Percentiles rank a stretch among this genome's conserved stretches.
phyloP scores from a whole-genome alignment of 2,113 vertebrate genomes.

The Phalacrocorax carbo region DNA sequence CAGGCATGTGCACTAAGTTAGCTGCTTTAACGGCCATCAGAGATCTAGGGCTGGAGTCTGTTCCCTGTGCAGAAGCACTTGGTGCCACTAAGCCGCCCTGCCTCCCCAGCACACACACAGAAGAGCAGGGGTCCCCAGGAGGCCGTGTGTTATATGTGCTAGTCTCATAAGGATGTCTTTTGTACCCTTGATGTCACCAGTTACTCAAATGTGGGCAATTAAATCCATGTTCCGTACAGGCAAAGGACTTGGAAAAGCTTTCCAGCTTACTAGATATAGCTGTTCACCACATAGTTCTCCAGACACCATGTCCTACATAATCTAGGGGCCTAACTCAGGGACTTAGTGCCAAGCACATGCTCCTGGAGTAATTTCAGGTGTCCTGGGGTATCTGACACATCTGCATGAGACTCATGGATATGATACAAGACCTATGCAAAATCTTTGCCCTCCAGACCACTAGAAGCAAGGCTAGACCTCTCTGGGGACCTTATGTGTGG shows the following conservation, averaged over 20 bases:
- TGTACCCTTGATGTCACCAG: neutral
- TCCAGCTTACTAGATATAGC: neutral
- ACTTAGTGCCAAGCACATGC: neutral
- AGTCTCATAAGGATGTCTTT: neutral
- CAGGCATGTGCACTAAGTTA: neutral
- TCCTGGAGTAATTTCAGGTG: neutral
- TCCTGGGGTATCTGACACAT: neutral
- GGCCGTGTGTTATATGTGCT: neutral
- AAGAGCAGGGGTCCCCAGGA: neutral
- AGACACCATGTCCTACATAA: neutral
- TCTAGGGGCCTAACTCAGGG: neutral
- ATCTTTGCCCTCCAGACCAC: neutral
- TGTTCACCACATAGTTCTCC: neutral
- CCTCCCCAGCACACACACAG: neutral
- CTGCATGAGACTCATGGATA: neutral
- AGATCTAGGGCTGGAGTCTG: neutral
- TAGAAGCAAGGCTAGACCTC: neutral
- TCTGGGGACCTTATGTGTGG: neutral
- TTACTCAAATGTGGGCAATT: neutral
- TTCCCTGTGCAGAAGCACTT: rapidly evolving
- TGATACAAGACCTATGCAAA: neutral
- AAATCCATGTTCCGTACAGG: neutral
- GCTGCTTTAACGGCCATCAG: neutral
- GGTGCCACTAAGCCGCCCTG: neutral
- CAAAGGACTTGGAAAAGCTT: neutral